Evolutionary conservation across 1,140 invertebrate species (phyloP).

Genomic region (Phymorhynchus buccinoides): DNA sequence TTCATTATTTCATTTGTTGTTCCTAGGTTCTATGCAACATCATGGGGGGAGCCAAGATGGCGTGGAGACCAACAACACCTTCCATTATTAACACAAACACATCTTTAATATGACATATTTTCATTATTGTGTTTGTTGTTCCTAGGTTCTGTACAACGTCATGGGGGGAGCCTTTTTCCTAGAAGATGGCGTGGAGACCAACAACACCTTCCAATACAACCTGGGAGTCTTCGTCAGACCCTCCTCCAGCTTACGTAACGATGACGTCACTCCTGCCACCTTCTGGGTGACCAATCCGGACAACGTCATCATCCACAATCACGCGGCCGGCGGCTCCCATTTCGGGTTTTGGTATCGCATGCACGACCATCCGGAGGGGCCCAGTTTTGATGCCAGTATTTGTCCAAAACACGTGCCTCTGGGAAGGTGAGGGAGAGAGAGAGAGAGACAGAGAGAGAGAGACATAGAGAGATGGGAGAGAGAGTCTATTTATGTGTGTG

Average conservation of each 20-base stretch:
- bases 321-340: slow-evolving; percentile 68
- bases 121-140: too few relatives aligned
- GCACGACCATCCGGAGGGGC: slow-evolving; percentile 68
- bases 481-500: background rate
- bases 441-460: too few relatives aligned
- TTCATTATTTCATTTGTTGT: too few relatives aligned
- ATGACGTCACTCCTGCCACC: slow-evolving; percentile 72
- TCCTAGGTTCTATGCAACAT: too few relatives aligned
- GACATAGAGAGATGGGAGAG: too few relatives aligned
- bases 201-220: slow-evolving; percentile 68
- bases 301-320: slow-evolving; percentile 67
- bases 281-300: slow-evolving; percentile 71
- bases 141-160: slow-evolving; percentile 63
- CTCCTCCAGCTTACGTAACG: slow-evolving; percentile 71
- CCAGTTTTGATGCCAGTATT: slow-evolving; percentile 59
- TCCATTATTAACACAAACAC: too few relatives aligned
- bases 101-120: too few relatives aligned
- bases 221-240: slow-evolving; percentile 65
- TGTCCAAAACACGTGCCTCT: slow-evolving; percentile 64
- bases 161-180: slow-evolving; percentile 72
- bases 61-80: too few relatives aligned
- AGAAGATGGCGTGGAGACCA: slow-evolving; percentile 71
- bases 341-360: slow-evolving; percentile 73
- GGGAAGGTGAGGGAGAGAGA: slow-evolving; percentile 51
- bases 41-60: too few relatives aligned